These are phyloP conservation scores for Neolamprologus tretocephalus DNA, from an alignment of 2,113 vertebrate genomes.

Conservation along the genomic window DNA sequence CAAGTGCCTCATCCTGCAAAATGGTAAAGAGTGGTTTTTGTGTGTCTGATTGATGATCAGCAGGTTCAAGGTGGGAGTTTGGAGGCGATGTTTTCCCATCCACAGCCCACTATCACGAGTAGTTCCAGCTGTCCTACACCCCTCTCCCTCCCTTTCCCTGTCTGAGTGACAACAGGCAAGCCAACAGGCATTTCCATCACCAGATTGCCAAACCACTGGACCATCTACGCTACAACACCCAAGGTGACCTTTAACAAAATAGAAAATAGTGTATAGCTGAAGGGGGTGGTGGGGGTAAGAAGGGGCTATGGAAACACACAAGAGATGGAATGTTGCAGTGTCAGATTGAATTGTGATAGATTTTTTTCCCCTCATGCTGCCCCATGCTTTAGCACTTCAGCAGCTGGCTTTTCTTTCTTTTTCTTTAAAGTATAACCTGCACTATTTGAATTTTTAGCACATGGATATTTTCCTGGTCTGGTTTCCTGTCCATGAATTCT, in stretches of 20 bases:
- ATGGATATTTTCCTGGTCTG: neutral
- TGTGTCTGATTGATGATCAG: slow-evolving; percentile 29
- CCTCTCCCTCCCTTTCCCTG: neutral
- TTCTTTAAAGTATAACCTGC: neutral
- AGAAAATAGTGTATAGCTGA: neutral
- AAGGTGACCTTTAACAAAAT: slow-evolving; percentile 55
- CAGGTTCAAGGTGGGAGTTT: slow-evolving; percentile 5
- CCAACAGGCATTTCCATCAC: slow-evolving; percentile 41
- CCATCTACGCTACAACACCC: slow-evolving; percentile 23
- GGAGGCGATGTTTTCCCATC: slow-evolving; percentile 15
- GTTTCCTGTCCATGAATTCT: neutral
- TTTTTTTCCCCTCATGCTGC: neutral
- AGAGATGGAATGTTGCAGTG: neutral
- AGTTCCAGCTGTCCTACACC: slow-evolving; percentile 18
- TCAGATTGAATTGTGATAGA: slow-evolving; percentile 17
- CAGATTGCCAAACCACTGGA: slow-evolving; percentile 48
- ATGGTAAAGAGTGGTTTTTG: neutral
- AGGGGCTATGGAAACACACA: neutral
- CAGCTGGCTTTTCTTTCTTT: neutral
- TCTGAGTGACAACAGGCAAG: slow-evolving; percentile 2
- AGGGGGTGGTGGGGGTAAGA: neutral
- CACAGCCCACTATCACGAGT: slow-evolving; percentile 6
- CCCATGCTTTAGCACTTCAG: neutral
- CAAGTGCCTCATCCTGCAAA: neutral
- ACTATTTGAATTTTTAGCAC: neutral